Base-by-base conservation (phyloP, 2,888 invertebrate genomes). In the Aleiodes alternator region DNA sequence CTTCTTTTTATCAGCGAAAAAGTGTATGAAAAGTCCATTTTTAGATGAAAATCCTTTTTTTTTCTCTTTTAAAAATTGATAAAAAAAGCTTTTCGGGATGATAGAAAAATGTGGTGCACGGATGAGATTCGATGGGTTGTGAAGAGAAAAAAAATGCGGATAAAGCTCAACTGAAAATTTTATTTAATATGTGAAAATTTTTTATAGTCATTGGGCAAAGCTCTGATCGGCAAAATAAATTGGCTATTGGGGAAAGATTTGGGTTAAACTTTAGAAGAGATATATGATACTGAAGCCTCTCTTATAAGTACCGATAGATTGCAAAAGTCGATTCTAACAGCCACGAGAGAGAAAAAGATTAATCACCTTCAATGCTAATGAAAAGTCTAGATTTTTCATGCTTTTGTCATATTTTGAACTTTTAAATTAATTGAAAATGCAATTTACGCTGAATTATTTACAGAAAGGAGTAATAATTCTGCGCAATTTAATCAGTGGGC, bases 291-390 rank as follows among this genome's bases (percentile, higher is more conserved):
- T 16, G 38, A 43, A 43, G n/a, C 43, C n/a, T 23, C n/a, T 61
- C 14, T 14, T 43, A 9, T 61, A 61, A 61, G 61, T 61, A 61
- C 61, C 61, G 31, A 61, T 61, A 61, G 43, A 61, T 61, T 61
- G 43, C 16, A 1, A 34, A 61, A 61, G 61, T 61, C 61, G 61
- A 61, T 43, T 16, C 7, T 61, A 14, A 61, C 38, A 61, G 14
- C 38, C 43, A 43, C 14, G 61, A 61, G 61, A 31, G 16, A 38
- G n/a, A 61, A 43, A 61, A 61, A 43, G 7, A 61, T 61, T 61
- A 61, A 61, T 61, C 61, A 14, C 14, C 16, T n/a, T n/a, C n/a
- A 38, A n/a, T 38, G 43, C 38, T 34, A 61, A 43, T n/a, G n/a
- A 61, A 11, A 5, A 8, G n/a, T 9, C n/a, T 61, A 38, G 23